Evolutionary conservation across 64 coral and sea anemone species (phyloP).

Genomic region (Exaiptasia diaphana): DNA sequence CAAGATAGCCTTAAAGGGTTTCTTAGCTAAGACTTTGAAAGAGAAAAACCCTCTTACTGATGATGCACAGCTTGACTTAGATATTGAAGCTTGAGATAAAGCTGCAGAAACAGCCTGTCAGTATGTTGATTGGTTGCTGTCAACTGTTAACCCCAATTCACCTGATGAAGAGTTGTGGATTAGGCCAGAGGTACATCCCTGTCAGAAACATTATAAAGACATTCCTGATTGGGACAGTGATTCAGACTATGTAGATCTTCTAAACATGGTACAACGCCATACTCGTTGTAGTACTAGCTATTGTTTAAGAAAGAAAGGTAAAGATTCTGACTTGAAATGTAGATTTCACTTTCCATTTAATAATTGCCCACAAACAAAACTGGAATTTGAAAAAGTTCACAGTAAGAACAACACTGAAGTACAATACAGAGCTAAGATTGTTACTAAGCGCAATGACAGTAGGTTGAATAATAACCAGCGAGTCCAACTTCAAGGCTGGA

Average conservation of each 20-base stretch:
- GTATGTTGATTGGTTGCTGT: slow-evolving; percentile 48
- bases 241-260: slow-evolving; percentile 26
- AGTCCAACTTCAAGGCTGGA: slow-evolving; percentile 37
- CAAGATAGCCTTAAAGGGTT: slow-evolving; percentile 29
- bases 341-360: slow-evolving; percentile 35
- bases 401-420: neutral
- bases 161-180: slow-evolving; percentile 44
- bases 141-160: slow-evolving; percentile 31
- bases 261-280: slow-evolving; percentile 48
- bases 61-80: neutral
- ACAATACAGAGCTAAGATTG: slow-evolving; percentile 29
- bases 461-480: slow-evolving; percentile 39
- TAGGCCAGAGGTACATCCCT: slow-evolving; percentile 22
- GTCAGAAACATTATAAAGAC: slow-evolving; percentile 23
- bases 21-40: slow-evolving; percentile 39
- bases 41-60: neutral
- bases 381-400: slow-evolving; percentile 26
- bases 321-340: slow-evolving; percentile 11
- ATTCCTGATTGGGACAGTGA: slow-evolving; percentile 31
- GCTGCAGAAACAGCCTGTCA: slow-evolving; percentile 30
- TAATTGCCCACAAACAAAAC: neutral
- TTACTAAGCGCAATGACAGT: slow-evolving; percentile 32
- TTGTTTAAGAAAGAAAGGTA: slow-evolving; percentile 14
- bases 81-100: slow-evolving; percentile 29
- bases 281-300: slow-evolving; percentile 47